phyloP scores from a whole-genome alignment of 2,888 invertebrate species.

The Polydrusus tereticollis region DNA sequence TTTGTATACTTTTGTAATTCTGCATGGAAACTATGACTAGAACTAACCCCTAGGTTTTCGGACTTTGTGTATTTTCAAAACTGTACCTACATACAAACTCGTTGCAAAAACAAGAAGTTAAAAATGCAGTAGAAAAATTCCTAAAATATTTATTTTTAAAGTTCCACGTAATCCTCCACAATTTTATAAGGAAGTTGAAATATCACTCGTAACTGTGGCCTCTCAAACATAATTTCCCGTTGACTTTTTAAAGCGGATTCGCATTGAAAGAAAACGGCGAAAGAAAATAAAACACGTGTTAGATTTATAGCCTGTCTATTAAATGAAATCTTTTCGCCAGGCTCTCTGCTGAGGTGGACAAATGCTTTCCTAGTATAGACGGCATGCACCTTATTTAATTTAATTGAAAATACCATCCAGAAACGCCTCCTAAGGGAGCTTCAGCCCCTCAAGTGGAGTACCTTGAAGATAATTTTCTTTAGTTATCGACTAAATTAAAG shows the following conservation, averaged over 20 bases:
- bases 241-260: neutral
- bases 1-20: too few species aligned
- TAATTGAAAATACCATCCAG: neutral
- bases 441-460: too few species aligned
- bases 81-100: too few species aligned
- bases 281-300: neutral
- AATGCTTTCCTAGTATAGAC: neutral
- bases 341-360: neutral
- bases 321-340: neutral
- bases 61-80: too few species aligned
- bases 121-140: too few species aligned
- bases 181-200: neutral
- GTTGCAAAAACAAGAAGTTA: too few species aligned
- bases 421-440: too few species aligned
- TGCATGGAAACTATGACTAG: too few species aligned
- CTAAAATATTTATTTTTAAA: neutral
- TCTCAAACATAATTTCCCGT: neutral
- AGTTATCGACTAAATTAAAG: too few species aligned
- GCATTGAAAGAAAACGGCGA: neutral
- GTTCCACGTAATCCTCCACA: neutral
- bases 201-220: neutral
- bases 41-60: too few species aligned
- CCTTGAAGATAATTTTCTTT: too few species aligned
- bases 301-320: neutral
- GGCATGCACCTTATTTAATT: neutral